A percentile compares a stretch with the other conserved stretches of the same genome.
Conservation (phyloP, 1,140 invertebrate genomes). For the Drosophila cardini region DNA sequence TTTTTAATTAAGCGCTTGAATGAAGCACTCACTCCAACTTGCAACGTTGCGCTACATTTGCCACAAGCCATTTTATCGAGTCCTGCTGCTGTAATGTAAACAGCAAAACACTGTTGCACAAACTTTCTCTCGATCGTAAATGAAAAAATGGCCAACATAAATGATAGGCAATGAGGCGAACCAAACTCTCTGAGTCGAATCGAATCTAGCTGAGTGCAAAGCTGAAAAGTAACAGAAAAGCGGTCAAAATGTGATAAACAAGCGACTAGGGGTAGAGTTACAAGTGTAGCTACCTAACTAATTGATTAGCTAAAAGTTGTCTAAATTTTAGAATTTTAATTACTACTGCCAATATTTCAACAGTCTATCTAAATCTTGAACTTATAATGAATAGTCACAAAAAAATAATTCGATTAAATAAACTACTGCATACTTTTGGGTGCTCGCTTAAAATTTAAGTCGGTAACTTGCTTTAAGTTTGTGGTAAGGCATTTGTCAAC, state of each 20-base stretch:
- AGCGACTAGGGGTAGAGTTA: not conserved
- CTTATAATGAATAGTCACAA: no score
- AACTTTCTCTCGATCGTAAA: conserved; percentile 51
- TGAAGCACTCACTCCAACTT: conserved; percentile 20
- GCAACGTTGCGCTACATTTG: conserved; percentile 68
- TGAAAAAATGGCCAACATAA: conserved; percentile 60
- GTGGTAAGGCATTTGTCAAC: conserved; percentile 66
- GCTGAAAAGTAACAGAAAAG: conserved; percentile 16
- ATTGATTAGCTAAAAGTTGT: conserved; percentile 17
- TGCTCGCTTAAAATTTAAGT: conserved; percentile 29
- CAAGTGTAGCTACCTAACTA: conserved; percentile 5
- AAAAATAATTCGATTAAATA: conserved; percentile 1
- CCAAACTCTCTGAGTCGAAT: not conserved
- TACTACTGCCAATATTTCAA: conserved; percentile 4
- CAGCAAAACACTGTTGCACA: conserved; percentile 38
- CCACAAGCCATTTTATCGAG: conserved; percentile 34
- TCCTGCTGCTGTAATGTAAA: conserved; percentile 35
- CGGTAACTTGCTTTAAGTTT: conserved; percentile 36
- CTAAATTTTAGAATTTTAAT: conserved; percentile 2
- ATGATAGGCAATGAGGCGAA: conserved; percentile 56
- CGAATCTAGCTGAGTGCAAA: conserved; percentile 4
- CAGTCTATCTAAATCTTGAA: no score
- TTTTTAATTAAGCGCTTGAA: conserved; percentile 75
- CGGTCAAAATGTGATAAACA: not conserved
- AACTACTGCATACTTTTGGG: conserved; percentile 25